Evolutionary conservation across 2,888 invertebrate genomes (phyloP), one percentile per base, ranked within the genome.

Genomic region (Ferrisia virgata): DNA sequence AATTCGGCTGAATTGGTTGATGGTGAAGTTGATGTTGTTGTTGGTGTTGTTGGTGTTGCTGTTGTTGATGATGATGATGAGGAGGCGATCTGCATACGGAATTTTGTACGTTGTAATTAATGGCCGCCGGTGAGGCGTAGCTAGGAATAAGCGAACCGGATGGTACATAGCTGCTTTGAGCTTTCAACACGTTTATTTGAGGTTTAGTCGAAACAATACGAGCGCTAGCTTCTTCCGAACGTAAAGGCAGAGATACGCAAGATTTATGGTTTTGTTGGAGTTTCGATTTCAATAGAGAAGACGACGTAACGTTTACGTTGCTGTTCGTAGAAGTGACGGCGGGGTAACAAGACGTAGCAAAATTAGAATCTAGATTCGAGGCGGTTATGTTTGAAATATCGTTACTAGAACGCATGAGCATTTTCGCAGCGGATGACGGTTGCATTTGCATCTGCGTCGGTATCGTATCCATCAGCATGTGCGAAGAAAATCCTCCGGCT

Each of bases 121-220:
- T 25, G 36, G 43, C 43, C 18, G 43, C 82, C 15, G 82, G 69
- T 0, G 82, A 43, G 5, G 82, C 69, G 43, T 82, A 82, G 22
- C 72, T 82, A 18, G 82, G 82, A 40, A 72, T 25, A 1, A 72
- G 40, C 15, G 82, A 72, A 94, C 92, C 85, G 93, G 90, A 84
- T 93, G 82, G 82, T 31, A 69, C 72, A 31, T 72, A 82, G 15
- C 69, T 93, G 0, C 94, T 92, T 88, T 94, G 94, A 11, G 94
- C 94, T 87, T 93, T 94, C 28, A 94, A 89, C 85, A 94, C 92
- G 87, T 92, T 94, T 84, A 93, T 93, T 88, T 94, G 93, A 0
- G 94, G 93, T 85, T 93, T 91, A 0, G 94, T 93, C 36, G 94
- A 94, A 43, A 95, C 94, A 86, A 94, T 93, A 86, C 94, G 90